These are phyloP conservation scores for Drosophila elegans DNA, from an alignment of 1,140 invertebrate species.

Conservation along the genomic window DNA sequence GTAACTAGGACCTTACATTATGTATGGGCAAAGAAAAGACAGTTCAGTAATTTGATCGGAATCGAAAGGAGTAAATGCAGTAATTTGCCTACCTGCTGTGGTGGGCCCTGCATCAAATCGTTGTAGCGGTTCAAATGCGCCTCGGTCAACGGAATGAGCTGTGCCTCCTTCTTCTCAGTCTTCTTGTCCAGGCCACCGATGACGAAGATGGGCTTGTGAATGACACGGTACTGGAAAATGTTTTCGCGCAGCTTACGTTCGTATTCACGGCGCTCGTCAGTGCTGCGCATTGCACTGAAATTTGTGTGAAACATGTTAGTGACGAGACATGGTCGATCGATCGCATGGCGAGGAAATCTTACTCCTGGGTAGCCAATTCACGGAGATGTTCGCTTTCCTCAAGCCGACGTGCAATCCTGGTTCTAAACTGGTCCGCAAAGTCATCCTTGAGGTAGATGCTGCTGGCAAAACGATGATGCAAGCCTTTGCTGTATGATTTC, in stretches of 20 bases:
- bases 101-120: slow-evolving; percentile 24
- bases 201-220: slow-evolving; percentile 38
- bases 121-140: slow-evolving; percentile 20
- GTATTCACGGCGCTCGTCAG: slow-evolving; percentile 24
- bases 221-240: slow-evolving; percentile 2
- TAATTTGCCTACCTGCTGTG: slow-evolving; percentile 28
- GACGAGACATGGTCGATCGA: not conserved
- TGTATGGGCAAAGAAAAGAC: too few relatives aligned
- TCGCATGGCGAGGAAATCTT: slow-evolving; percentile 7
- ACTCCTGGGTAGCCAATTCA: slow-evolving; percentile 18
- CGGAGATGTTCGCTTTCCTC: slow-evolving; percentile 8
- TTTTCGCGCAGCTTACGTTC: slow-evolving; percentile 37
- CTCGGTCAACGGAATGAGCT: slow-evolving; percentile 36
- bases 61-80: not conserved
- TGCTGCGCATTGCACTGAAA: slow-evolving; percentile 18
- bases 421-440: slow-evolving; percentile 13
- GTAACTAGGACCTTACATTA: slow-evolving; percentile 83
- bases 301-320: not conserved
- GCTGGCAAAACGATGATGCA: slow-evolving; percentile 33
- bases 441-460: slow-evolving; percentile 35
- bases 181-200: not conserved
- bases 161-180: not conserved
- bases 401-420: not conserved
- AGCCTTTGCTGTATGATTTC: not conserved
- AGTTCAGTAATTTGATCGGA: too few relatives aligned